phyloP scores from a whole-genome alignment of 2,888 invertebrate species.

The Drosophila diplacantha region DNA sequence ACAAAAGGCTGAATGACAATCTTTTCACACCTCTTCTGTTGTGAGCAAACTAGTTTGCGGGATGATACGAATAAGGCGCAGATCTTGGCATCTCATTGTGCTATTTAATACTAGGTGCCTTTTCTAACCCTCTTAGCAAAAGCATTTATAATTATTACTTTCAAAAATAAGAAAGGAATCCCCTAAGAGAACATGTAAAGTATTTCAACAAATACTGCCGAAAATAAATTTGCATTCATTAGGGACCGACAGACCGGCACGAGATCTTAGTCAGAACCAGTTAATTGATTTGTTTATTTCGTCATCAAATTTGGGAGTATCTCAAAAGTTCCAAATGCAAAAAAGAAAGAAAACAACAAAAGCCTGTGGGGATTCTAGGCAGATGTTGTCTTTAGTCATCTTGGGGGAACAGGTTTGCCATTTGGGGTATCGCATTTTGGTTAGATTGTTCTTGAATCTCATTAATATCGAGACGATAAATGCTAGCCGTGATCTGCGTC shows the following conservation, averaged over 20 bases:
- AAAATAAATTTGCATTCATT: conserved; percentile 30
- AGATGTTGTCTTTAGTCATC: conserved; percentile 34
- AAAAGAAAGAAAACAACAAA: conserved; percentile 18
- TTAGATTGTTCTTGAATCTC: conserved; percentile 63
- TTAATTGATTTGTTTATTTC: conserved; percentile 28
- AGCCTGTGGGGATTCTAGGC: conserved; percentile 18
- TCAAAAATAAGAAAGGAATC: conserved; percentile 18
- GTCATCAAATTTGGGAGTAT: conserved; percentile 18
- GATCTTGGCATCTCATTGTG: conserved; percentile 8
- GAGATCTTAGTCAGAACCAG: conserved; percentile 21
- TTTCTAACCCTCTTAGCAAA: conserved; percentile 3
- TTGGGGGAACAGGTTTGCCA: conserved; percentile 31
- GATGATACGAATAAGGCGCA: background rate
- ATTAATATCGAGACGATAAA: conserved; percentile 60
- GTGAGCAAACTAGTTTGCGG: conserved; percentile 6
- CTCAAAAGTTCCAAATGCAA: conserved; percentile 5
- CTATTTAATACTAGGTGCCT: conserved; percentile 7
- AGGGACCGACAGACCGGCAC: conserved; percentile 8
- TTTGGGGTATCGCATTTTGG: conserved; percentile 47
- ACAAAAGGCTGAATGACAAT: conserved; percentile 16
- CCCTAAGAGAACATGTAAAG: conserved; percentile 9
- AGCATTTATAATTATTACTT: conserved; percentile 6
- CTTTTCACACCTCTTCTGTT: conserved; percentile 15
- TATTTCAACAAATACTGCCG: conserved; percentile 8
- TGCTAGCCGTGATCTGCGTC: conserved; percentile 10